phyloP scores from a whole-genome alignment of 2,113 vertebrate species.

The Nasalis larvatus region DNA sequence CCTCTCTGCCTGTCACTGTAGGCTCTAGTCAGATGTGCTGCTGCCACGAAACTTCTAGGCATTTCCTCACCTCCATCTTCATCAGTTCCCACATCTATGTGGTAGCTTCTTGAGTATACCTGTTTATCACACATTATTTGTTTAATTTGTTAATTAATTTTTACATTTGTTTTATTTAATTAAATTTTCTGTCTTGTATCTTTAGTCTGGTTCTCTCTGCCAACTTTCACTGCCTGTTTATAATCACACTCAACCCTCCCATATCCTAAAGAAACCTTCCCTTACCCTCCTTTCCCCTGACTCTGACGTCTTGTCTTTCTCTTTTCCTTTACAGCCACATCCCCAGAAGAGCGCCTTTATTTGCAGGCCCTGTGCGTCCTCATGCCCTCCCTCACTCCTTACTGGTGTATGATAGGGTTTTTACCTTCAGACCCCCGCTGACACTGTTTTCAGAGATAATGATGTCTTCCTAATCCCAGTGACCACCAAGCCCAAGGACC shows the following conservation, averaged over 20 bases:
- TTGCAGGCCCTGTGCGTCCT: not conserved
- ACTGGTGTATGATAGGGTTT: not conserved
- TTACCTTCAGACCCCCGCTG: not conserved
- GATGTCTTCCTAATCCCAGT: not conserved
- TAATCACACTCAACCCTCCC: not conserved
- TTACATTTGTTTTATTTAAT: not conserved
- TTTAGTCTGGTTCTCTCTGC: not conserved
- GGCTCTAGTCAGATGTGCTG: not conserved
- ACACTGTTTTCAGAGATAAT: not conserved
- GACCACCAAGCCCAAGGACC: not conserved
- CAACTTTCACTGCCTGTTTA: not conserved
- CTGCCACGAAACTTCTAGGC: not conserved
- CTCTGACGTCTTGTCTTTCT: not conserved
- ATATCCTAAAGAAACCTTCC: not conserved
- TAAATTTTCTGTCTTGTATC: not conserved
- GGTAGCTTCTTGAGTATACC: not conserved
- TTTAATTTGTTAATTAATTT: not conserved
- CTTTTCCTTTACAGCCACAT: not conserved
- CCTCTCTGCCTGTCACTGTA: not conserved
- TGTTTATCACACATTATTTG: not conserved
- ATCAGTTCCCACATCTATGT: accelerated
- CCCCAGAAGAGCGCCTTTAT: not conserved
- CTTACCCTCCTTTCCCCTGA: not conserved
- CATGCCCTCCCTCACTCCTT: too few relatives aligned
- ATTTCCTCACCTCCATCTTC: too few relatives aligned